Base-by-base conservation (phyloP, 2,113 vertebrate genomes). In the Oplegnathus fasciatus region DNA sequence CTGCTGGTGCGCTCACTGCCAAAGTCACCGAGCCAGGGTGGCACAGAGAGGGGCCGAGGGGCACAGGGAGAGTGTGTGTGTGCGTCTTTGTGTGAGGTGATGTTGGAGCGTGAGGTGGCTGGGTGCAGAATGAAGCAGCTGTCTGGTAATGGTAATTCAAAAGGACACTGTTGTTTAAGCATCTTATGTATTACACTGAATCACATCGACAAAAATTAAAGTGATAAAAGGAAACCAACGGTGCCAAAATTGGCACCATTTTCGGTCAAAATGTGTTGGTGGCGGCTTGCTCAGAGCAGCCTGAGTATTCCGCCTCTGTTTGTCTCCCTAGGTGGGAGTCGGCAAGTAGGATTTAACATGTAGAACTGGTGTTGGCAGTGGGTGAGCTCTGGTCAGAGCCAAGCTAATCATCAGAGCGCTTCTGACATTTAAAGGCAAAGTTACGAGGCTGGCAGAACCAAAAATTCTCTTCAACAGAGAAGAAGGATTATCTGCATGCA, bases 1-100 rank as follows among this genome's bases (percentile, higher is more conserved):
- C 94, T 95, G 95, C 94, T 82, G 84, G 87, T 65, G 20, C 73
- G 65, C 80, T 86, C 52, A 32, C 78, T 93, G 91, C 94, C 78
- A 91, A 92, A 90, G 86, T 92, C 91, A 84, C 88, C 60, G 68
- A 91, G 87, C 89, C 85, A 89, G 88, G 91, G 92, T 91, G 91
- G 91, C 90, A 91, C 81, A 82, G 86, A 86, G 83, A 89, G 88
- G 66, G 89, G 86, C 87, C 54, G 84, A 80, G 83, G 90, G 88
- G 80, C 87, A 85, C 30, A 5, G 75, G 26, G 84, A 69, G 70
- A 22, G 30, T 0, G 78, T 52, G 70, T 20, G 28, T 58, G 60
- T 64, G 50, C 57, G 83, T 73, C n/a, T 86, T 34, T 91, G 87
- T 42, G 55, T 54, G 58, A 80, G 73, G 80, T 79, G 64, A 78